Conservation (phyloP, 2,797 vertebrate genomes). For the Sciaenops ocellatus region DNA sequence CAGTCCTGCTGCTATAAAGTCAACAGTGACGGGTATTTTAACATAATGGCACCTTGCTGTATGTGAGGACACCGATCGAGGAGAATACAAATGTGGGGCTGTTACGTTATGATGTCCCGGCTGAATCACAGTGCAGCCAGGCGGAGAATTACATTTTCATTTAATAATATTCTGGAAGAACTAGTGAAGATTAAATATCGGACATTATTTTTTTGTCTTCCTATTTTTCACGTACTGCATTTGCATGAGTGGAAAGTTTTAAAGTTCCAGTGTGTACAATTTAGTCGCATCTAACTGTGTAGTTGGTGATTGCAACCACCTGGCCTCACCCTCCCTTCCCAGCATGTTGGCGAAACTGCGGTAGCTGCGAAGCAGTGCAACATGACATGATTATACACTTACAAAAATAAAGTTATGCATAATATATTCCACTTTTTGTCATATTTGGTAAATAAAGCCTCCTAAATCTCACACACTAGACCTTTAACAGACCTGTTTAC, state of each 20-base stretch:
- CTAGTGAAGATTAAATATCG: not conserved
- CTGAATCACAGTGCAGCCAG: not conserved
- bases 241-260: not conserved
- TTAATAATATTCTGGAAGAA: not conserved
- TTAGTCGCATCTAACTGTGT: too few relatives aligned
- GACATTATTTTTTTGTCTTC: not conserved
- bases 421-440: too few relatives aligned
- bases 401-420: too few relatives aligned
- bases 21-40: conserved; percentile 22
- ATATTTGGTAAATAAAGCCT: too few relatives aligned
- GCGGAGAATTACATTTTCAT: not conserved
- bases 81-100: conserved; percentile 48
- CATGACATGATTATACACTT: too few relatives aligned
- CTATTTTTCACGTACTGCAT: not conserved
- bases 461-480: too few relatives aligned
- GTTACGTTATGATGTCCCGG: not conserved
- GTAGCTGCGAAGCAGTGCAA: too few relatives aligned
- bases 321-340: too few relatives aligned
- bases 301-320: too few relatives aligned
- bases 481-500: too few relatives aligned
- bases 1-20: conserved; percentile 10
- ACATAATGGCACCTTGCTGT: conserved; percentile 30
- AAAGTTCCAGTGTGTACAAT: too few relatives aligned
- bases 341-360: too few relatives aligned
- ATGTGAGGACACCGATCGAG: conserved; percentile 28